Conservation (phyloP, 2,888 invertebrate species). For the Pammene aurita region DNA sequence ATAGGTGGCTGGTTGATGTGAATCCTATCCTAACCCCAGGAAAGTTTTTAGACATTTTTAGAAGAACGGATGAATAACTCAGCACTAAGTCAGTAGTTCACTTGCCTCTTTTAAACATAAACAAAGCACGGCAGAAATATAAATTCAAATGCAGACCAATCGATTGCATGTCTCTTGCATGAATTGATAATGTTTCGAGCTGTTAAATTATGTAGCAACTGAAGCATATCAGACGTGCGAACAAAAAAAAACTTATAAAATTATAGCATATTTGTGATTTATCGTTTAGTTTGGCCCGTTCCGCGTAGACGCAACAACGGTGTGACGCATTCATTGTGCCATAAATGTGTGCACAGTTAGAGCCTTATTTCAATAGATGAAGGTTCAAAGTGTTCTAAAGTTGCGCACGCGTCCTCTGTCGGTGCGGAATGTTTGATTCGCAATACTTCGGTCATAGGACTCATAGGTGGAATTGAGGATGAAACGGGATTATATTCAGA, state of each 20-base stretch:
- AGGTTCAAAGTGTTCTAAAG: neutral
- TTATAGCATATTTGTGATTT: slow-evolving; percentile 33
- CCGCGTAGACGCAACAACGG: slow-evolving; percentile 43
- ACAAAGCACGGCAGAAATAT: neutral
- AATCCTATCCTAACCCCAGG: no score
- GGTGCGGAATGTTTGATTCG: slow-evolving; percentile 65
- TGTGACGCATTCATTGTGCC: slow-evolving; percentile 51
- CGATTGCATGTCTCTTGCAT: slow-evolving; percentile 30
- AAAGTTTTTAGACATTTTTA: no score
- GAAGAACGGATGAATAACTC: no score
- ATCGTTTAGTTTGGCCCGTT: slow-evolving; percentile 29
- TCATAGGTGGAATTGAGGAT: slow-evolving; percentile 65
- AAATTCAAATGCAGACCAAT: slow-evolving; percentile 8
- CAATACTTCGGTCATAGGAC: slow-evolving; percentile 65
- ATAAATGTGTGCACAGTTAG: slow-evolving; percentile 43
- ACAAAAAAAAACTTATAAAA: slow-evolving; percentile 28
- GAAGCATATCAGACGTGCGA: slow-evolving; percentile 26
- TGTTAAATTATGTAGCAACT: slow-evolving; percentile 33
- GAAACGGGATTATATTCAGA: slow-evolving; percentile 64
- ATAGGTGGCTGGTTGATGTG: no score
- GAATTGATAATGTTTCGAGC: slow-evolving; percentile 25
- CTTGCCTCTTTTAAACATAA: neutral
- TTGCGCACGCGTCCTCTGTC: slow-evolving; percentile 45
- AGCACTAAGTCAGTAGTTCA: neutral
- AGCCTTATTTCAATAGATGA: neutral